A percentile compares a stretch with the other conserved stretches of the same genome.
Conservation (phyloP, 2,797 vertebrate genomes). For the Glyptemys insculpta region DNA sequence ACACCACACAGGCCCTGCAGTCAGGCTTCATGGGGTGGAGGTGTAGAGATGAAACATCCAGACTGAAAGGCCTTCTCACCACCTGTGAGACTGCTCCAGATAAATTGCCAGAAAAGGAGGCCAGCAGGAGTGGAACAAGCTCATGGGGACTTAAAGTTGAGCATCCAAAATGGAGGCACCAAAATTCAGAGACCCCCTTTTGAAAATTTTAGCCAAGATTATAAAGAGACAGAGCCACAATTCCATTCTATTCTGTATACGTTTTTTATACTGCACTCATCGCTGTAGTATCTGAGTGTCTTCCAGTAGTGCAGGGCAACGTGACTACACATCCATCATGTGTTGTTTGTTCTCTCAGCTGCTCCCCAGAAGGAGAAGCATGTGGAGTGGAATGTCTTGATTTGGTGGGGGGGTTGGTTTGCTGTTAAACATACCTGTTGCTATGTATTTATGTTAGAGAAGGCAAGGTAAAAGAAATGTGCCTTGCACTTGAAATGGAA, state of each 20-base stretch:
- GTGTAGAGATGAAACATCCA: not conserved
- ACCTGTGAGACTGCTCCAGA: not conserved
- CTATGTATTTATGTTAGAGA: not conserved
- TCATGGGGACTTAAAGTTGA: not conserved
- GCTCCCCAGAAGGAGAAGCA: not conserved
- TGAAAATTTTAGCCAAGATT: not conserved
- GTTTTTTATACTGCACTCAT: not conserved
- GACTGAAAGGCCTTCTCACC: not conserved
- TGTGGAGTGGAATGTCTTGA: not conserved
- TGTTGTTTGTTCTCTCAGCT: not conserved
- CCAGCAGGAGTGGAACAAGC: not conserved
- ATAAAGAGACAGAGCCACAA: not conserved
- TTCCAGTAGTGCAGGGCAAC: not conserved
- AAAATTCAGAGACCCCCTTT: accelerated
- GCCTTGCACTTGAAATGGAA: not conserved
- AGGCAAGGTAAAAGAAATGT: not conserved
- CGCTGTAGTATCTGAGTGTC: not conserved
- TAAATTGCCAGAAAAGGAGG: not conserved
- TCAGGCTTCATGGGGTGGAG: not conserved
- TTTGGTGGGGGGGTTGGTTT: not conserved
- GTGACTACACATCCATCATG: not conserved
- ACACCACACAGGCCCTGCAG: not conserved
- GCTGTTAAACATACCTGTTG: not conserved
- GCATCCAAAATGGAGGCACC: not conserved
- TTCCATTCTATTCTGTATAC: not conserved